Percentiles rank a stretch among this genome's conserved stretches.
Conservation (phyloP, 2,113 vertebrate genomes). For the Cebus imitator region DNA sequence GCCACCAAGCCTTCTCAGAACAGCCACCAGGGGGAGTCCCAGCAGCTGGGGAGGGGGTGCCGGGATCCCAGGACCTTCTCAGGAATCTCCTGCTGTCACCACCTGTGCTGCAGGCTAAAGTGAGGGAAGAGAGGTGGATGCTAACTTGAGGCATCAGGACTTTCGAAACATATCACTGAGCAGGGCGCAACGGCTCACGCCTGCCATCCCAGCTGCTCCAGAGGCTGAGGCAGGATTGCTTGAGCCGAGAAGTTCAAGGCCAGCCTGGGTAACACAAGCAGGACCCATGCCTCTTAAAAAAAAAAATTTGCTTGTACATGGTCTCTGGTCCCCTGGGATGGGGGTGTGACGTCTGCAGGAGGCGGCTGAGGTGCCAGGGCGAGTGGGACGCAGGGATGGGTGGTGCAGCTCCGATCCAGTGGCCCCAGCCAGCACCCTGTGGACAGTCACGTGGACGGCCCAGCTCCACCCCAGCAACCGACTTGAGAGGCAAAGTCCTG, state of each 20-base stretch:
- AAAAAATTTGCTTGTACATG: slow-evolving; percentile 50
- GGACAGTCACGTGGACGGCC: not conserved
- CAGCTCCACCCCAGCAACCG: not conserved
- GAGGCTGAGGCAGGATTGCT: not conserved
- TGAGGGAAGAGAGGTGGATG: not conserved
- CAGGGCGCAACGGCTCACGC: not conserved
- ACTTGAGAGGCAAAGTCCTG: not conserved
- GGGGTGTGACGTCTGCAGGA: slow-evolving; percentile 15
- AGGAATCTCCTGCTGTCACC: not conserved
- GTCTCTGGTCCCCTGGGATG: slow-evolving; percentile 33
- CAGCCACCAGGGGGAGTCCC: not conserved
- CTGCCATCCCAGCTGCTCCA: not conserved
- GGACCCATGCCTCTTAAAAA: not conserved
- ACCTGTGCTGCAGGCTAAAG: not conserved
- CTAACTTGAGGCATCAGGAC: slow-evolving; percentile 33
- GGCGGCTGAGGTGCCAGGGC: not conserved
- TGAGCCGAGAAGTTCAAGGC: not conserved
- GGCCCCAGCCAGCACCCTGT: not conserved
- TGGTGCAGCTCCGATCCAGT: not conserved
- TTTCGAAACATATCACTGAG: not conserved
- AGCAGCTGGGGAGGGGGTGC: not conserved
- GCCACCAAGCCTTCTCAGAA: not conserved
- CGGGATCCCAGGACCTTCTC: not conserved
- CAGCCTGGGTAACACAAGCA: not conserved
- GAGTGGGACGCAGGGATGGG: accelerated